These are phyloP conservation scores for Stictocephala bisonia DNA, from an alignment of 2,888 invertebrate species.

Conservation along the genomic window DNA sequence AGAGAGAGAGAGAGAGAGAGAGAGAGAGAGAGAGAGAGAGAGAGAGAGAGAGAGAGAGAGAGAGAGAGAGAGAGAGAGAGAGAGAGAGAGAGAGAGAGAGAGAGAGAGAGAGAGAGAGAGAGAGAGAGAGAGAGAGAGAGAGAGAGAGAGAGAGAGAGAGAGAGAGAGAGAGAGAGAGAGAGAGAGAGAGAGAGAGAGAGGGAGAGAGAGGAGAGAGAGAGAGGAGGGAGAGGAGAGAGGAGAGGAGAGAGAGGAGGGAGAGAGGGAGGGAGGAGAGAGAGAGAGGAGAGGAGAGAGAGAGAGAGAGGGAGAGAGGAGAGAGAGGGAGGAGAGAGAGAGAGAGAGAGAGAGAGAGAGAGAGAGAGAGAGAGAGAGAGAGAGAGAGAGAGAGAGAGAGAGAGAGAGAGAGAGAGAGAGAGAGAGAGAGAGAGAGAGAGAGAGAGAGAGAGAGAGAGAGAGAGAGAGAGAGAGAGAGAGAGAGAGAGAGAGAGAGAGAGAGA, in stretches of 20 bases:
- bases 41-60: no score
- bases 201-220: neutral
- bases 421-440: neutral
- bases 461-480: neutral
- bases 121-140: neutral
- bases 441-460: neutral
- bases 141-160: neutral
- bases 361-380: conserved; percentile 34
- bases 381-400: neutral
- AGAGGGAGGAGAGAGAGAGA: conserved; percentile 43
- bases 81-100: no score
- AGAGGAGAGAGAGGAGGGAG: conserved; percentile 7
- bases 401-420: conserved; percentile 6
- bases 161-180: neutral
- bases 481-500: neutral
- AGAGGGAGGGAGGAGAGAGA: neutral
- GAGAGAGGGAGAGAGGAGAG: neutral
- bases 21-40: no score
- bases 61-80: no score
- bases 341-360: conserved; percentile 2
- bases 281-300: conserved; percentile 1
- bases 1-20: no score
- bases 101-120: neutral
- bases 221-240: conserved; percentile 20
- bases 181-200: neutral